Base-by-base conservation (phyloP, 1,140 invertebrate genomes). In the Conus betulinus region DNA sequence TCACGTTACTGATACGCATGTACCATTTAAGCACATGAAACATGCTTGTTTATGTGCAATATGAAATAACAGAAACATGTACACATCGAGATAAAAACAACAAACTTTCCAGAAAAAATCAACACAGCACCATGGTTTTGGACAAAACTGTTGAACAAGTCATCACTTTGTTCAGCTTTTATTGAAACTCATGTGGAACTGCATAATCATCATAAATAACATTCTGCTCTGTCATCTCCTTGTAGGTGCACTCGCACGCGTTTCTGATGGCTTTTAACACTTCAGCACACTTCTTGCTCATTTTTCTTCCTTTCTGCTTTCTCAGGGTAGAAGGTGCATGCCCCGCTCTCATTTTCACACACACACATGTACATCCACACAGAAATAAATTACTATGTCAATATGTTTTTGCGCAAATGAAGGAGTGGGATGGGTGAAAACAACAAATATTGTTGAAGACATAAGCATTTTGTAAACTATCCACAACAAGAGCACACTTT, bases 161-260 rank as follows among this genome's bases (percentile, higher is more conserved):
- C n/a, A 60, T 39, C 55, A 85, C 88, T 88, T 88, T 88, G 88
- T 88, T 88, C 88, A 88, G 88, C 82, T 88, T 88, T 88, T 84
- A 67, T 79, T 88, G 76, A 84, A 88, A 88, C 88, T 88, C 84
- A 60, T 85, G 63, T 85, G 83, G 88, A 88, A 88, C 88, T 88
- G 88, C 88, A 88, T 88, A 88, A 88, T 88, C 67, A 88, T 84
- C 88, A 74, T 52, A 71, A 84, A 71, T 52, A 67, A 85, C 67
- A 85, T 51, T 52, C 78, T 85, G 55, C 84, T 39, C 84, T 25
- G 60, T 13, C 60, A 25, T 63, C 60, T 60, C 20, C 84, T 39
- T 25, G 60, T 39, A 1, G 39, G 39, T 63, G 60, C 55, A 63
- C 84, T 27, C 60, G 0, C n/a, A 60, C 8, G 11, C 8, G 13